phyloP scores from a whole-genome alignment of 1,140 invertebrate genomes.

The Akabosia matsudoensis region DNA sequence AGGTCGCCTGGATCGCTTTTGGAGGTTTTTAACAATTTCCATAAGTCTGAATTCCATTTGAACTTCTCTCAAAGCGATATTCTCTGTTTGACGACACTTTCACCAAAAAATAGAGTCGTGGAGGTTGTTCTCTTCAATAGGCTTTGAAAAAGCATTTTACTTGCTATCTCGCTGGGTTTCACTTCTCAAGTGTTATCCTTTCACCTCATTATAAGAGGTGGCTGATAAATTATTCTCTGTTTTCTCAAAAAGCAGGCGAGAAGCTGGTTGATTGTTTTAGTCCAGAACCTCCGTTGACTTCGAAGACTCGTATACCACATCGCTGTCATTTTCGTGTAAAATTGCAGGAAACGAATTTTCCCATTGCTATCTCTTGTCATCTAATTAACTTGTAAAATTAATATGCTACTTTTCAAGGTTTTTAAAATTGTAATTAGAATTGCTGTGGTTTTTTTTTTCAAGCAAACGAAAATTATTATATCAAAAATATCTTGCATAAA shows the following conservation, averaged over 20 bases:
- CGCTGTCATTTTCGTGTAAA: not conserved
- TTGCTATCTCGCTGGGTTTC: not conserved
- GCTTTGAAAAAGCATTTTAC: not conserved
- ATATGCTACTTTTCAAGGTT: too few relatives aligned
- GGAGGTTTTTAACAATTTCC: conserved; percentile 1
- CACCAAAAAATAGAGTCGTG: too few relatives aligned
- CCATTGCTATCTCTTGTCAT: too few relatives aligned
- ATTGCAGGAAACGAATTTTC: not conserved
- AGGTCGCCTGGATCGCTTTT: not conserved
- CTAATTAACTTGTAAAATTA: too few relatives aligned
- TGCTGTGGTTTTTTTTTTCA: too few relatives aligned
- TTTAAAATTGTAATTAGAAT: too few relatives aligned
- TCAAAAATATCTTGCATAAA: too few relatives aligned
- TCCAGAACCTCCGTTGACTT: not conserved
- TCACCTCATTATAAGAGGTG: not conserved
- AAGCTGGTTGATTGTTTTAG: not conserved
- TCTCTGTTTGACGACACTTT: not conserved
- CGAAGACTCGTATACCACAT: not conserved
- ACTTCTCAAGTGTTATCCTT: not conserved
- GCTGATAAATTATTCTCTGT: not conserved
- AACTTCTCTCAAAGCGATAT: not conserved
- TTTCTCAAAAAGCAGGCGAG: not conserved
- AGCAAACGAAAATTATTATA: too few relatives aligned
- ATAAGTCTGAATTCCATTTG: not conserved
- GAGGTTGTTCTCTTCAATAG: too few relatives aligned